Percentiles rank a stretch among this genome's conserved stretches.
Evolutionary conservation across 2,113 vertebrate species (phyloP).

Genomic region (Sapajus apella): DNA sequence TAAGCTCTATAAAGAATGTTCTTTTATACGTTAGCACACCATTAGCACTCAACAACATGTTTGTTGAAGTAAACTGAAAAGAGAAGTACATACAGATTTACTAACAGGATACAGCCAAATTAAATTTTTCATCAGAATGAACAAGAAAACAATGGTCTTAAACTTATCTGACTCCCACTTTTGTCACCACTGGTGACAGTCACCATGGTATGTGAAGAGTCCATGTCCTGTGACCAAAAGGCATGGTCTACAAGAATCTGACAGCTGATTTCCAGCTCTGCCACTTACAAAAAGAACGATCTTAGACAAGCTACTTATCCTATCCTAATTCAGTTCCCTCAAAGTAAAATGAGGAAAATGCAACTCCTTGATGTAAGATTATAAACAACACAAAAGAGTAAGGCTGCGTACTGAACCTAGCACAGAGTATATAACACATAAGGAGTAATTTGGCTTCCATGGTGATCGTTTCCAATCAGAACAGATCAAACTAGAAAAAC

Average conservation of each 20-base stretch:
- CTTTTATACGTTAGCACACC: background rate
- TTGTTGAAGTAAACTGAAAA: background rate
- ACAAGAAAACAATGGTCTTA: background rate
- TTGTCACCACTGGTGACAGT: background rate
- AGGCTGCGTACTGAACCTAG: background rate
- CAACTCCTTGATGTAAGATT: background rate
- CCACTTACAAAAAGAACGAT: background rate
- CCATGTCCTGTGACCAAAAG: background rate
- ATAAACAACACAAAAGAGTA: background rate
- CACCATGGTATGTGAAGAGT: background rate
- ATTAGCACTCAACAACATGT: background rate
- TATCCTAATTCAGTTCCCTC: background rate
- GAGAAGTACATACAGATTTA: background rate
- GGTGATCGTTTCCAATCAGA: background rate
- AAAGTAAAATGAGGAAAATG: background rate
- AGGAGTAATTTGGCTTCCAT: background rate
- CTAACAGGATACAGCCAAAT: background rate
- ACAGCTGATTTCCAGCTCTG: background rate
- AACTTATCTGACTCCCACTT: background rate
- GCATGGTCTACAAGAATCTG: background rate
- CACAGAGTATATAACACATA: background rate
- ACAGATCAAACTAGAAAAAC: background rate
- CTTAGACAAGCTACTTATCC: background rate
- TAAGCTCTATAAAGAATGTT: background rate
- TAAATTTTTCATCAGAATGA: background rate